Percentiles rank a stretch among this genome's conserved stretches.
Conservation (phyloP, 1,140 invertebrate species). For the Laodelphax striatellus region DNA sequence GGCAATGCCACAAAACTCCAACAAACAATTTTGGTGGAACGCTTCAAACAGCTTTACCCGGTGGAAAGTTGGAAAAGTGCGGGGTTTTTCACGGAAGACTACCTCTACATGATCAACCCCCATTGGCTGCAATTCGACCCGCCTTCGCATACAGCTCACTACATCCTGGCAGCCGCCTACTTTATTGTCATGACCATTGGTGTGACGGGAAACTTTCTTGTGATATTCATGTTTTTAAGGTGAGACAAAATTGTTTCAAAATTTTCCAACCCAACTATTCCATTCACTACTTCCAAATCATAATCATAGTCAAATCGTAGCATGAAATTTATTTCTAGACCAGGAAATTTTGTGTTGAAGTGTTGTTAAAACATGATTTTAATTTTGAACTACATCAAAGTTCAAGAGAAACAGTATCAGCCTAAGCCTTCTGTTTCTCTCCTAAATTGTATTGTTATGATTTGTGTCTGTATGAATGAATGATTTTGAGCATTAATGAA, state of each 20-base stretch:
- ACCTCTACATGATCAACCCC: slow-evolving; percentile 44
- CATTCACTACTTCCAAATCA: too few species aligned
- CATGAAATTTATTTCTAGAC: too few species aligned
- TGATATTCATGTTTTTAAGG: slow-evolving; percentile 52
- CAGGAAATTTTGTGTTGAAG: too few species aligned
- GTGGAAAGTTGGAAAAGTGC: slow-evolving; percentile 35
- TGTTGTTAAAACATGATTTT: too few species aligned
- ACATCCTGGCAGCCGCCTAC: slow-evolving; percentile 43
- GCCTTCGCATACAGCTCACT: slow-evolving; percentile 37
- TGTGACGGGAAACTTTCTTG: slow-evolving; percentile 47
- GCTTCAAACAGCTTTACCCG: slow-evolving; percentile 36
- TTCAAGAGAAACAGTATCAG: too few species aligned
- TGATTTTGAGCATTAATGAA: too few species aligned
- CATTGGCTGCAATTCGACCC: slow-evolving; percentile 54
- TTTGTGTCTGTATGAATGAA: too few species aligned
- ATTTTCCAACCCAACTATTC: too few species aligned
- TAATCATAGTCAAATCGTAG: too few species aligned
- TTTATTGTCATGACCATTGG: slow-evolving; percentile 44
- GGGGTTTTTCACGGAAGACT: slow-evolving; percentile 41
- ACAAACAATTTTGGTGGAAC: neutral
- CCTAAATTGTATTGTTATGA: too few species aligned
- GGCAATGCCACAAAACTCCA: neutral
- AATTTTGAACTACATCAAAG: too few species aligned
- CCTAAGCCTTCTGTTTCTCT: too few species aligned
- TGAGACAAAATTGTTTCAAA: slow-evolving; percentile 29